Conservation (phyloP, 2,888 invertebrate species). For the Tiphia femorata region DNA sequence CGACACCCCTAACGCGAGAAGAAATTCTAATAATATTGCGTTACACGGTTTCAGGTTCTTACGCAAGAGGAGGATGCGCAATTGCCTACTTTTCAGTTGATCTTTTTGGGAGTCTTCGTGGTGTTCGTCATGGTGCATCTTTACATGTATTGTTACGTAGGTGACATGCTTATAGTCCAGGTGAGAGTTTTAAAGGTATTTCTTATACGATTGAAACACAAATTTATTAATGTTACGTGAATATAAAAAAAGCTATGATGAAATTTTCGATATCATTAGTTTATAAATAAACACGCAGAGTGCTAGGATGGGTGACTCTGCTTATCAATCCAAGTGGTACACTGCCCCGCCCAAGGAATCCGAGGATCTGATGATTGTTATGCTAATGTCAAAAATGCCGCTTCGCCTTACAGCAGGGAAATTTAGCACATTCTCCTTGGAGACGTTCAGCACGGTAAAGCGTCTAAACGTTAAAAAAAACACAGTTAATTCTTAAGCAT, state of each 20-base stretch:
- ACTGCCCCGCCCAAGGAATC: not conserved
- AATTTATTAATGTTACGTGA: conserved; percentile 14
- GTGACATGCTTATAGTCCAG: conserved; percentile 32
- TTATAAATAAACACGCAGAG: too few relatives aligned
- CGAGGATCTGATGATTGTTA: not conserved
- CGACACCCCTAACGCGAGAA: too few relatives aligned
- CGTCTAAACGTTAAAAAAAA: not conserved
- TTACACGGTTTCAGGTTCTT: conserved; percentile 30
- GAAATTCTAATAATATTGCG: too few relatives aligned
- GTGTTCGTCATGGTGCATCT: conserved; percentile 19
- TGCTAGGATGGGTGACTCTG: not conserved
- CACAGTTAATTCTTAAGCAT: too few relatives aligned
- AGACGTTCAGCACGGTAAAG: not conserved
- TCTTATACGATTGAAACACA: too few relatives aligned
- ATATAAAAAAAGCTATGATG: not conserved
- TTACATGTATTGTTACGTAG: conserved; percentile 32
- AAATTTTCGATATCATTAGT: too few relatives aligned
- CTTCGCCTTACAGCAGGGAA: not conserved
- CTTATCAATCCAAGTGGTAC: not conserved
- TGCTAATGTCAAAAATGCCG: not conserved
- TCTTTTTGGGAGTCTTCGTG: not conserved
- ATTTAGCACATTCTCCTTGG: not conserved
- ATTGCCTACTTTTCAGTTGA: not conserved
- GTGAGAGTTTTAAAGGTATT: conserved; percentile 39
- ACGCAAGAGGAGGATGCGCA: not conserved